Evolutionary conservation across 2,797 vertebrate genomes (phyloP).

Genomic region (Liasis olivaceus): DNA sequence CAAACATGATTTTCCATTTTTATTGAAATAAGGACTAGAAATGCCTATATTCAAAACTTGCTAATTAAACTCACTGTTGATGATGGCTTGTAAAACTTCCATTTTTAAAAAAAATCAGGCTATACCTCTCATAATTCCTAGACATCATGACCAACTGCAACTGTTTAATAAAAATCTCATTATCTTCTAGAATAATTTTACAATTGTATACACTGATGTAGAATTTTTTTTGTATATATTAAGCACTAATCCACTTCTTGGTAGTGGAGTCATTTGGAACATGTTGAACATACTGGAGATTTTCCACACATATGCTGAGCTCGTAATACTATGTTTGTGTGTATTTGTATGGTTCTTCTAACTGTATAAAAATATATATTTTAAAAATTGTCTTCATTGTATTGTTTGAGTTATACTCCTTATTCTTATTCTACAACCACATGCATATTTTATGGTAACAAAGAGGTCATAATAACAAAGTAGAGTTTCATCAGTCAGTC

Average conservation of each 20-base stretch:
- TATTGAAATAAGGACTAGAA: slow-evolving; percentile 71
- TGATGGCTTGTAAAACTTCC: slow-evolving; percentile 63
- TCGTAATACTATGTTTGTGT: neutral
- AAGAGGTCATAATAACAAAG: neutral
- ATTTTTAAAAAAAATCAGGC: slow-evolving; percentile 57
- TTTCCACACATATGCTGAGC: neutral
- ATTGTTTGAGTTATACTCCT: neutral
- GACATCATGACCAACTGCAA: slow-evolving; percentile 17
- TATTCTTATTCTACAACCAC: neutral
- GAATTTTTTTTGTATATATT: neutral
- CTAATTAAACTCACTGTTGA: slow-evolving; percentile 70
- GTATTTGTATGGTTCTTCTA: neutral
- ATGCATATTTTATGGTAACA: neutral
- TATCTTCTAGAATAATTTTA: slow-evolving; percentile 38
- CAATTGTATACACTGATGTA: neutral
- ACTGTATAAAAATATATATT: neutral
- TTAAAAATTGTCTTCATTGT: neutral
- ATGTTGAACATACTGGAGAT: slow-evolving; percentile 20
- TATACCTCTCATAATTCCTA: neutral
- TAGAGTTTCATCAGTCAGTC: neutral
- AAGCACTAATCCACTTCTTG: slow-evolving; percentile 6
- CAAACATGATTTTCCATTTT: slow-evolving; percentile 65
- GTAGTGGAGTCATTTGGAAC: neutral
- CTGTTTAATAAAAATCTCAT: slow-evolving; percentile 35
- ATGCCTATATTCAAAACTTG: slow-evolving; percentile 74